phyloP scores from a whole-genome alignment of 2,113 vertebrate genomes.

The Corythornis madagascariensis region DNA sequence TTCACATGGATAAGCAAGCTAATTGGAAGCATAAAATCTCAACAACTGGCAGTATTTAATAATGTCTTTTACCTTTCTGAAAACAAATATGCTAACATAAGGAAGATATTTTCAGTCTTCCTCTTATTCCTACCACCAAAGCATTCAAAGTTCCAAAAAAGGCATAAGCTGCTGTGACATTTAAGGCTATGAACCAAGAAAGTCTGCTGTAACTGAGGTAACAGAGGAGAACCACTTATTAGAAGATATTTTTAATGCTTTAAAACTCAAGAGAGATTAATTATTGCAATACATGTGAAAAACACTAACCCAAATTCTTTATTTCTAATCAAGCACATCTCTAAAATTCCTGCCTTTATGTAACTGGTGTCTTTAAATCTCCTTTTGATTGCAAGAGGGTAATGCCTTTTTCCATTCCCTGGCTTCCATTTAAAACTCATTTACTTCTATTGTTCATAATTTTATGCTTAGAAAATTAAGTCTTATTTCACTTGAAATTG shows the following conservation, averaged over 20 bases:
- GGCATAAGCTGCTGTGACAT: not conserved
- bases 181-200: not conserved
- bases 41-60: not conserved
- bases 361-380: not conserved
- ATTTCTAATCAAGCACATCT: not conserved
- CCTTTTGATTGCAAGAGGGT: not conserved
- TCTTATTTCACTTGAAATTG: not conserved
- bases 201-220: not conserved
- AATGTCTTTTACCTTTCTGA: not conserved
- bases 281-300: not conserved
- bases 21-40: not conserved
- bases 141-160: not conserved
- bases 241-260: not conserved
- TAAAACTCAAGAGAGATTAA: not conserved
- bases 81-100: not conserved
- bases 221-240: not conserved
- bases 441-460: not conserved
- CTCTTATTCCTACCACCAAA: not conserved
- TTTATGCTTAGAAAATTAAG: slow-evolving; percentile 4
- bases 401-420: not conserved
- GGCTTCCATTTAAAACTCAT: not conserved
- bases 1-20: not conserved
- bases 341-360: not conserved
- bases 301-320: not conserved
- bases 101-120: not conserved